Evolutionary conservation across 2,797 vertebrate species (phyloP).

Genomic region (Holocentrus rufus): DNA sequence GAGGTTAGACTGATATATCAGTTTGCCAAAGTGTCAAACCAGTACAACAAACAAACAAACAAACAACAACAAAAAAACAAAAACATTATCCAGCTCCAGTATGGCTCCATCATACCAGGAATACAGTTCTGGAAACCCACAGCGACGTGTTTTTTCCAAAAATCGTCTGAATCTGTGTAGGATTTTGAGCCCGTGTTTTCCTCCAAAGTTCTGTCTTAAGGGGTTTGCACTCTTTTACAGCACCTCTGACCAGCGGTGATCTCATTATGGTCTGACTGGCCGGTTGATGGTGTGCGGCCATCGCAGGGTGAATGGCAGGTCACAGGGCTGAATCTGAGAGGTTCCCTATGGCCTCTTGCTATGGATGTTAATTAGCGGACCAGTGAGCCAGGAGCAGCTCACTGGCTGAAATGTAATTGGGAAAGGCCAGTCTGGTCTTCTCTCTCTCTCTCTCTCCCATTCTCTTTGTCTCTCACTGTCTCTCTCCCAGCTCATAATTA

Average conservation of each 20-base stretch:
- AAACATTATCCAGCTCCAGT: no score
- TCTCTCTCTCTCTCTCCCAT: conserved; percentile 7
- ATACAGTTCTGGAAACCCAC: no score
- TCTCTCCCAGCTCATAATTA: conserved; percentile 45
- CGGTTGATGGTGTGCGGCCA: conserved; percentile 39
- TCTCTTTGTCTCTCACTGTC: conserved; percentile 40
- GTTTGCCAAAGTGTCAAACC: no score
- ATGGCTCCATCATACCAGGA: no score
- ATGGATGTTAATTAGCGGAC: conserved; percentile 55
- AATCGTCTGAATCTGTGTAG: no score
- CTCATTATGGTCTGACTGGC: conserved; percentile 52
- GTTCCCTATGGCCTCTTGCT: conserved; percentile 36
- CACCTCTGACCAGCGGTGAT: conserved; percentile 38
- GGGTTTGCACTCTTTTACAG: conserved; percentile 25
- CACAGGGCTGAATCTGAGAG: conserved; percentile 37
- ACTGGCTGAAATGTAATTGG: conserved; percentile 46
- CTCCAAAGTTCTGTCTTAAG: conserved; percentile 42
- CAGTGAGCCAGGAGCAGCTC: conserved; percentile 36
- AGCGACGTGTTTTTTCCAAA: no score
- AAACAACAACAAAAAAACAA: no score
- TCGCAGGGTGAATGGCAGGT: conserved; percentile 46
- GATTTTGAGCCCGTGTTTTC: conserved; percentile 23
- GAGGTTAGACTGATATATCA: no score
- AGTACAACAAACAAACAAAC: no score
- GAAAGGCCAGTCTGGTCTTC: conserved; percentile 29